These are phyloP conservation scores for Halcyon chelicuti DNA, from an alignment of 2,797 vertebrate genomes.

Conservation along the genomic window DNA sequence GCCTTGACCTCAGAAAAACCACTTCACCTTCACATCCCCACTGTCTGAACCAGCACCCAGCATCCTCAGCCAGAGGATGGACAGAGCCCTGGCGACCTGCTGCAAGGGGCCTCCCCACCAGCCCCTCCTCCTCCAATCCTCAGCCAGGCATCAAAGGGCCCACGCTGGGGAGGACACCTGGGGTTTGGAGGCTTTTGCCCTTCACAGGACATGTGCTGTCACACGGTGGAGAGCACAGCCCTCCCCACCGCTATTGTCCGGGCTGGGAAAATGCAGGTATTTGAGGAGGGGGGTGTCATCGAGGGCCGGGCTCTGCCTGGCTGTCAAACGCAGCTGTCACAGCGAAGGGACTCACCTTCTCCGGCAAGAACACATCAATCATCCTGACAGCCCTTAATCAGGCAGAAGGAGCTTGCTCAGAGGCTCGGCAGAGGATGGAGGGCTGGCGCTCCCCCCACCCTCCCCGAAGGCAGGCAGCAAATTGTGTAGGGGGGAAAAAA, in stretches of 20 bases:
- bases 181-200: not conserved
- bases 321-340: constrained; percentile 53
- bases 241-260: not conserved
- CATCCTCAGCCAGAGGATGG: not conserved
- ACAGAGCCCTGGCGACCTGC: not conserved
- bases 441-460: not conserved
- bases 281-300: constrained; percentile 47
- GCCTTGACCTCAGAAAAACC: not conserved
- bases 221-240: not conserved
- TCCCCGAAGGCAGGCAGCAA: not conserved
- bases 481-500: not conserved
- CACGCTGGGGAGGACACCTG: rapidly evolving
- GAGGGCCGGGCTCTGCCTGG: constrained; percentile 22
- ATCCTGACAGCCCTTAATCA: constrained; percentile 65
- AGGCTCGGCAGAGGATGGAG: not conserved
- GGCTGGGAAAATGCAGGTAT: constrained; percentile 41
- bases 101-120: not conserved
- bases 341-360: constrained; percentile 57
- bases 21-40: not conserved
- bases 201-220: not conserved
- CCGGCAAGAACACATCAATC: constrained; percentile 64
- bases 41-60: not conserved
- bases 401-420: constrained; percentile 60
- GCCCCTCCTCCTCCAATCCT: not conserved
- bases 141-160: rapidly evolving